phyloP scores from a whole-genome alignment of 2,888 invertebrate species.

The Zygothrica quintamaculata region DNA sequence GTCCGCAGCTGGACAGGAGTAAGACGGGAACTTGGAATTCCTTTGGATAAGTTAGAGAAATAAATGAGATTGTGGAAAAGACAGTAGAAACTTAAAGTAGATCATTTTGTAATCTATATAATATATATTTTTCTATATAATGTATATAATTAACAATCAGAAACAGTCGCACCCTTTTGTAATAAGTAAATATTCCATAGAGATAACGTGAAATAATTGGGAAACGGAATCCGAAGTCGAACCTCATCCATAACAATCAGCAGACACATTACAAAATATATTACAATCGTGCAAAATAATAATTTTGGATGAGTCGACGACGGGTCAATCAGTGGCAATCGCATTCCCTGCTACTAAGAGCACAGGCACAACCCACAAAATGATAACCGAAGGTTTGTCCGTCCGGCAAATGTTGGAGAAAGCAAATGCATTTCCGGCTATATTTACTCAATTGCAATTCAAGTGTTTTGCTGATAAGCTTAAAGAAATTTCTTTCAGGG shows the following conservation, averaged over 20 bases:
- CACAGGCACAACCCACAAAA: conserved; percentile 1
- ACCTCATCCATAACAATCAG: conserved; percentile 20
- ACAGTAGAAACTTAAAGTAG: too few species aligned
- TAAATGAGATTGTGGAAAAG: too few species aligned
- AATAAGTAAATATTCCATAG: conserved; percentile 31
- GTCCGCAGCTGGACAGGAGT: conserved; percentile 7
- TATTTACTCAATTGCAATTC: conserved; percentile 74
- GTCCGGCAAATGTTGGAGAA: conserved; percentile 51
- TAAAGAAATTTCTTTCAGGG: conserved; percentile 30
- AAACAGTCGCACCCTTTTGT: conserved; percentile 32
- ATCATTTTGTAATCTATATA: too few species aligned
- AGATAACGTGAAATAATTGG: conserved; percentile 39
- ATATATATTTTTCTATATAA: not conserved
- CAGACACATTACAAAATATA: conserved; percentile 32
- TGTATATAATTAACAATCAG: not conserved
- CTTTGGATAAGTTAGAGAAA: too few species aligned
- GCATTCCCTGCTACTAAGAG: conserved; percentile 12
- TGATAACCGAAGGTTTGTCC: conserved; percentile 40
- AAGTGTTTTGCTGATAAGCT: conserved; percentile 56
- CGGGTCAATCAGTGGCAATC: conserved; percentile 23
- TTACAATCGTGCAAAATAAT: conserved; percentile 51
- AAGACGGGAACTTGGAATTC: too few species aligned
- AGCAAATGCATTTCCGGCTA: conserved; percentile 78
- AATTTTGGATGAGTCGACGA: conserved; percentile 31
- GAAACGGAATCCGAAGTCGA: conserved; percentile 11